Conservation (phyloP, 2,113 vertebrate genomes). For the Zosterops borbonicus region DNA sequence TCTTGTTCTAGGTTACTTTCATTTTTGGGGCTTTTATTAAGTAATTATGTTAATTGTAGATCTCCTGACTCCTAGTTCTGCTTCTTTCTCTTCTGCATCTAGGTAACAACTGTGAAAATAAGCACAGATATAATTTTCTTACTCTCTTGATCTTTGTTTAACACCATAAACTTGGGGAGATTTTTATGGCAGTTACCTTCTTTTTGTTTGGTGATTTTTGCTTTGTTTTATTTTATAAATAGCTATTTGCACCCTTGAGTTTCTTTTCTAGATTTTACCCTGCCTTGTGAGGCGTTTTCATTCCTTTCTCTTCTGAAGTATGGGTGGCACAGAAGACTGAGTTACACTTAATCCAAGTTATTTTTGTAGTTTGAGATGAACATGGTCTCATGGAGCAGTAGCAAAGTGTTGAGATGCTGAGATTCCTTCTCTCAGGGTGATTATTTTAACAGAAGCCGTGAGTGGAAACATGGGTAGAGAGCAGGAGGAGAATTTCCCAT, state of each 20-base stretch:
- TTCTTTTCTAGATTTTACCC: background rate
- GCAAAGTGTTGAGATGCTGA: background rate
- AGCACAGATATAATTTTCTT: background rate
- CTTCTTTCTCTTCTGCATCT: background rate
- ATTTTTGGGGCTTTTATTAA: background rate
- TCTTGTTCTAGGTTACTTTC: background rate
- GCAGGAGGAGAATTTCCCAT: background rate
- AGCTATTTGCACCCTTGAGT: background rate
- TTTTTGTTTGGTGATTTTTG: background rate
- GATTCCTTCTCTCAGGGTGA: background rate
- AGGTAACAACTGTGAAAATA: background rate
- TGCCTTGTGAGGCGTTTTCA: background rate
- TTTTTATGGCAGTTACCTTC: background rate
- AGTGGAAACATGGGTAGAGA: background rate
- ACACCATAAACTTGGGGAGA: background rate
- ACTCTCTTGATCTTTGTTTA: background rate
- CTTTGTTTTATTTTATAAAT: background rate
- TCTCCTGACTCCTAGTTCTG: background rate
- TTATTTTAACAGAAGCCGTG: background rate
- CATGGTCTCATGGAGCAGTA: background rate
- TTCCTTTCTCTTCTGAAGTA: background rate
- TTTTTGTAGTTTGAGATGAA: background rate
- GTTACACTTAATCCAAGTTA: background rate
- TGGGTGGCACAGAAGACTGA: background rate
- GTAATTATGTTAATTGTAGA: background rate